These are phyloP conservation scores for Oxycera nigricornis DNA, from an alignment of 2,888 invertebrate genomes.

Conservation along the genomic window DNA sequence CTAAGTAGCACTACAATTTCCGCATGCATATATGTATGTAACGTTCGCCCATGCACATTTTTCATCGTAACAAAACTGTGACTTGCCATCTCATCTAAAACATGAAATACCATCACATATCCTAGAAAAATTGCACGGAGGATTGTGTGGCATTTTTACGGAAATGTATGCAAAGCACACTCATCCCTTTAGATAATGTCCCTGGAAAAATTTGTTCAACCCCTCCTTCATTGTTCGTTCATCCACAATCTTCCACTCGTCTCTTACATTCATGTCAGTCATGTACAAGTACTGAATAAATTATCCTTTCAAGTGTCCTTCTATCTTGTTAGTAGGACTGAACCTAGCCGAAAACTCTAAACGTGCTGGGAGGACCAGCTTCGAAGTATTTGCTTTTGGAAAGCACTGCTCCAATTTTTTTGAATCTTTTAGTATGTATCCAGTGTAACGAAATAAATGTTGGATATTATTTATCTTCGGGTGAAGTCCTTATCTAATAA, in stretches of 20 bases:
- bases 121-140: conserved; percentile 30
- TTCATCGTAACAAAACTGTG: conserved; percentile 22
- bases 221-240: not conserved
- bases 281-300: conserved; percentile 40
- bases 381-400: no score
- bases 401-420: conserved; percentile 25
- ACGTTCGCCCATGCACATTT: not conserved
- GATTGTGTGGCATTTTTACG: conserved; percentile 21
- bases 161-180: conserved; percentile 39
- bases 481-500: conserved; percentile 1
- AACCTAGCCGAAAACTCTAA: conserved; percentile 23
- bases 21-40: not conserved
- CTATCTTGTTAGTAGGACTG: conserved; percentile 23
- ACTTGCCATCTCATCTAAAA: conserved; percentile 32
- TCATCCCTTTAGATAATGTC: conserved; percentile 31
- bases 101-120: conserved; percentile 38
- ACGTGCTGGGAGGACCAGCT: no score
- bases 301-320: conserved; percentile 41
- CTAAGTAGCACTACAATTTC: not conserved
- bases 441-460: conserved; percentile 1
- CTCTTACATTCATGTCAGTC: conserved; percentile 35
- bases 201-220: conserved; percentile 33
- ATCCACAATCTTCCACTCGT: not conserved
- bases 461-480: conserved; percentile 6
- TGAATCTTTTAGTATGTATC: conserved; percentile 11